Evolutionary conservation across 2,888 invertebrate species (phyloP).

Genomic region (Seira sanloemensis): DNA sequence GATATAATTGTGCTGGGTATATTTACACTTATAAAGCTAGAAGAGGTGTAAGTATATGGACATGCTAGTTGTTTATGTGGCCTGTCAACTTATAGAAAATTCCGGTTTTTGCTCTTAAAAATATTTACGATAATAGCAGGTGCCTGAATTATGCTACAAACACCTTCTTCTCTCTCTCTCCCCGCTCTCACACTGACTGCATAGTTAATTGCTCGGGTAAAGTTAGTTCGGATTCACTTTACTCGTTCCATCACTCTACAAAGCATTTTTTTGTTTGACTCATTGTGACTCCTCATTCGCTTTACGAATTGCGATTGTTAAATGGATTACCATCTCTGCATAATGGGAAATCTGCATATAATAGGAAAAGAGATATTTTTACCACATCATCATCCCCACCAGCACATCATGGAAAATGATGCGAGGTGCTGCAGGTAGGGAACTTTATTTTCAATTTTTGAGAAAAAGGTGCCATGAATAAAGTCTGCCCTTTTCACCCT

Average conservation of each 20-base stretch:
- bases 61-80: conserved; percentile 45
- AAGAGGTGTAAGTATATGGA: conserved; percentile 34
- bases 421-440: neutral
- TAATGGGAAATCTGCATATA: conserved; percentile 49
- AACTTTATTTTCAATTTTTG: conserved; percentile 35
- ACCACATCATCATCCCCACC: too few species aligned
- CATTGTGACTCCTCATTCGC: conserved; percentile 30
- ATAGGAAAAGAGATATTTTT: conserved; percentile 24
- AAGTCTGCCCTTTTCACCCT: conserved; percentile 25
- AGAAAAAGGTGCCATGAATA: conserved; percentile 19
- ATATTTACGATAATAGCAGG: conserved; percentile 61
- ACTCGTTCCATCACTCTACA: neutral
- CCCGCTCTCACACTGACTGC: conserved; percentile 44
- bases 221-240: neutral
- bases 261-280: neutral
- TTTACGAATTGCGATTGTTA: conserved; percentile 62
- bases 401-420: too few species aligned
- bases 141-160: conserved; percentile 62
- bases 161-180: conserved; percentile 45
- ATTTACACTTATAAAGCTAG: conserved; percentile 17
- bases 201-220: conserved; percentile 36
- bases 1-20: conserved; percentile 22
- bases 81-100: conserved; percentile 49
- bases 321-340: conserved; percentile 54
- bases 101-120: conserved; percentile 61